These are phyloP conservation scores for Orchestia grillus DNA, from an alignment of 1,140 invertebrate species.

Conservation along the genomic window DNA sequence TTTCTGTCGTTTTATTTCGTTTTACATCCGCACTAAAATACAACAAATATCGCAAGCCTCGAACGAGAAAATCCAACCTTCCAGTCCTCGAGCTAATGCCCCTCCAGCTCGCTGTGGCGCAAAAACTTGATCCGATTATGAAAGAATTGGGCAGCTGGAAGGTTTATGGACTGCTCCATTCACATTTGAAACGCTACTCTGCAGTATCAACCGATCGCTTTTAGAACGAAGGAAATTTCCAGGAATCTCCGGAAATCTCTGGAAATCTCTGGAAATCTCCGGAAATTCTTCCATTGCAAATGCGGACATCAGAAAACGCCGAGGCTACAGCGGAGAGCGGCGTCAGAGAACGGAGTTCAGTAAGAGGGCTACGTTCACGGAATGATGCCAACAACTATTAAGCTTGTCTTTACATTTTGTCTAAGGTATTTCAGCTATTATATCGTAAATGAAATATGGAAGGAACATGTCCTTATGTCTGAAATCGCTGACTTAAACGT, in stretches of 20 bases:
- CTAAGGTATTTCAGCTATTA: background rate
- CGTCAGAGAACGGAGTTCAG: background rate
- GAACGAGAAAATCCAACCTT: background rate
- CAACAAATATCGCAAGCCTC: background rate
- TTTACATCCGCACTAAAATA: background rate
- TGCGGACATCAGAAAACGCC: background rate
- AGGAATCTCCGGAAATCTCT: background rate
- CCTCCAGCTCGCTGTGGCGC: background rate
- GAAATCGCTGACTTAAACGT: no score
- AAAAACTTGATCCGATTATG: slow-evolving; percentile 36
- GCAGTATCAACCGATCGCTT: slow-evolving; percentile 11
- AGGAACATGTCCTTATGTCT: no score
- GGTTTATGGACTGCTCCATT: background rate
- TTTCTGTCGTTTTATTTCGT: no score
- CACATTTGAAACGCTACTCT: background rate
- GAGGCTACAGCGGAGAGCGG: no score
- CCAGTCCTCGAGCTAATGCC: background rate
- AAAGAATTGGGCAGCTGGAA: background rate
- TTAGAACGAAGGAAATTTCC: background rate
- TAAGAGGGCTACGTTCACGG: background rate
- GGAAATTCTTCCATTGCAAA: background rate
- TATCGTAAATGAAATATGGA: no score
- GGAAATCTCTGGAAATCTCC: background rate
- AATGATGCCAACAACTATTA: background rate
- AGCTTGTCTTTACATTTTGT: background rate